phyloP scores from a whole-genome alignment of 37 sponge, comb jelly and placozoan species.

The Beroe forskalii region DNA sequence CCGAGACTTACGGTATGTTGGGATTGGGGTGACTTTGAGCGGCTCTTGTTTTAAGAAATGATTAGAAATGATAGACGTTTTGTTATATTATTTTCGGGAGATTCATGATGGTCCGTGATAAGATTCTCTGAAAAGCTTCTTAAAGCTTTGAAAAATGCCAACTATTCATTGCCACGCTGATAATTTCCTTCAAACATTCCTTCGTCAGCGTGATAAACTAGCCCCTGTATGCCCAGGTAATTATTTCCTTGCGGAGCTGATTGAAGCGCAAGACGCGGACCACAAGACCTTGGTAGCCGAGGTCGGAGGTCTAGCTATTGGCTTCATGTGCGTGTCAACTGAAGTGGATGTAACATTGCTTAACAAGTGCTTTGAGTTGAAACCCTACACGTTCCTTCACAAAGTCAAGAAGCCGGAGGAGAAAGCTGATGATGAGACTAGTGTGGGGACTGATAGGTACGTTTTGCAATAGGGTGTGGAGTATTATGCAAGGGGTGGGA shows the following conservation, averaged over 20 bases:
- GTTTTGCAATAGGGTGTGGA: too few species aligned
- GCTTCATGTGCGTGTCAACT: constrained; percentile 82
- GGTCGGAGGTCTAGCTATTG: constrained; percentile 87
- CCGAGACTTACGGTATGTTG: constrained; percentile 79
- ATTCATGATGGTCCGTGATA: too few species aligned
- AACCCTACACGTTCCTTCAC: constrained; percentile 84
- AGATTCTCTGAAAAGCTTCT: too few species aligned
- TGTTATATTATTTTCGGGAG: not conserved
- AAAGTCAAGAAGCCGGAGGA: constrained; percentile 64
- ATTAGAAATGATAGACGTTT: not conserved
- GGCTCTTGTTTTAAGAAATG: not conserved
- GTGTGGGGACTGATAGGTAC: constrained; percentile 42
- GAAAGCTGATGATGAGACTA: constrained; percentile 57
- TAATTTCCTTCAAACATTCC: too few species aligned
- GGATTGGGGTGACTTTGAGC: not conserved
- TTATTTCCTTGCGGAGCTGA: constrained; percentile 93
- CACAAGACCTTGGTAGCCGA: constrained; percentile 92
- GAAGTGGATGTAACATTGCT: constrained; percentile 85
- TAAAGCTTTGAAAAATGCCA: too few species aligned
- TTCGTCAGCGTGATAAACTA: too few species aligned
- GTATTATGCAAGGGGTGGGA: too few species aligned
- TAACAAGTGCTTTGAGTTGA: constrained; percentile 82
- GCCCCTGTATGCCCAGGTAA: too few species aligned
- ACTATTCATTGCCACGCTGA: too few species aligned
- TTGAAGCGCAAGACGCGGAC: constrained; percentile 84